These are phyloP conservation scores for Idaea straminata DNA, from an alignment of 2,888 invertebrate species.

Conservation along the genomic window DNA sequence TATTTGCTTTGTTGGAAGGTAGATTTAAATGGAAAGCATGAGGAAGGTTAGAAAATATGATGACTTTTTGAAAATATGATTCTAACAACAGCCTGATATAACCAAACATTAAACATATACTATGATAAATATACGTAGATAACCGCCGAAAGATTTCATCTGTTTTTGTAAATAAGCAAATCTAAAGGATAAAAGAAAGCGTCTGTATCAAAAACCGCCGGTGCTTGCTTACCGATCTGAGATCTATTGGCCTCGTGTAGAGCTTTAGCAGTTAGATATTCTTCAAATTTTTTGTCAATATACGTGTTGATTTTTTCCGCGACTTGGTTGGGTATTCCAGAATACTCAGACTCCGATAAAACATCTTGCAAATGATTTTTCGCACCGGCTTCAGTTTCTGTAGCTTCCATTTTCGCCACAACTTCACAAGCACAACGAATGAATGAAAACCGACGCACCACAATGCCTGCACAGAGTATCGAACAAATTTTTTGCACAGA, in stretches of 20 bases:
- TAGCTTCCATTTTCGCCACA: constrained; percentile 68
- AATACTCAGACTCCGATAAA: constrained; percentile 65
- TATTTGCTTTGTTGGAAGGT: constrained; percentile 1
- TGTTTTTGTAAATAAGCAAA: constrained; percentile 8
- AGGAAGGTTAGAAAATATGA: neutral
- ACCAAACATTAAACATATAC: constrained; percentile 4
- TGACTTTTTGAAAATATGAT: neutral
- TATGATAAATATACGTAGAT: constrained; percentile 2
- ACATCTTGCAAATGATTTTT: constrained; percentile 71
- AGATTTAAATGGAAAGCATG: neutral
- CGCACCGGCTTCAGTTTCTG: constrained; percentile 62
- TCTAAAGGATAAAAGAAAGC: constrained; percentile 31
- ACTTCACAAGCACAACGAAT: constrained; percentile 9
- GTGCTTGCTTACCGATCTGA: constrained; percentile 79
- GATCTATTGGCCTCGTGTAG: constrained; percentile 84
- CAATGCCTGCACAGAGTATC: neutral
- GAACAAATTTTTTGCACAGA: too few species aligned
- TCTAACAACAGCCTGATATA: neutral
- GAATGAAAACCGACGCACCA: constrained; percentile 1
- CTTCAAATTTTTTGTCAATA: constrained; percentile 82
- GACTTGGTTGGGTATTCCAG: constrained; percentile 52
- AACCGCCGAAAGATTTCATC: neutral
- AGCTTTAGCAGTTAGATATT: constrained; percentile 86
- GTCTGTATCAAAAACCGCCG: constrained; percentile 41
- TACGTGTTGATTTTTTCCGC: constrained; percentile 81